A percentile compares a stretch with the other conserved stretches of the same genome.
Conservation (phyloP, 2,888 invertebrate genomes). For the Dolichopus griseipennis region DNA sequence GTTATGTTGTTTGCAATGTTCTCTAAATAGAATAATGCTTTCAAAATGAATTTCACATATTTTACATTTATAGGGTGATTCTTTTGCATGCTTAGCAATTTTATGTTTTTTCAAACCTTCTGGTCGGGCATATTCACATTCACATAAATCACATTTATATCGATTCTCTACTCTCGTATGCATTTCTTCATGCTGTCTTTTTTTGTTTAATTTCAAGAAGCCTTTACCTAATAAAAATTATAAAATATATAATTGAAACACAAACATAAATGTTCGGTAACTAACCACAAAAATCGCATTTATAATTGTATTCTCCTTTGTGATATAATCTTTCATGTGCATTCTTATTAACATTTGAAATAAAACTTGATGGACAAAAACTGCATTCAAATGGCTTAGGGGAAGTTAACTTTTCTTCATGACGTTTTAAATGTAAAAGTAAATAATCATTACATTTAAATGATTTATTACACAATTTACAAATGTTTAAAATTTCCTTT, state of each 20-base stretch:
- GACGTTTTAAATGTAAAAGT: background rate
- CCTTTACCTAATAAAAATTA: background rate
- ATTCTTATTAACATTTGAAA: background rate
- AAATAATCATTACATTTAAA: background rate
- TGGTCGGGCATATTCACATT: background rate
- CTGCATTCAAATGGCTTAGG: constrained; percentile 7
- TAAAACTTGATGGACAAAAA: constrained; percentile 7
- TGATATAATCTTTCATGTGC: constrained; percentile 2
- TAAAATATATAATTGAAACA: background rate
- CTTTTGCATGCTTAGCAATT: background rate
- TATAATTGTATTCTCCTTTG: constrained; percentile 9
- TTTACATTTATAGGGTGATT: background rate
- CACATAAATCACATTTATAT: constrained; percentile 9
- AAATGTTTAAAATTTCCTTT: background rate
- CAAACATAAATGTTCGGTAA: background rate
- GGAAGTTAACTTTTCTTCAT: background rate
- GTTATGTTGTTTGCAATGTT: constrained; percentile 10
- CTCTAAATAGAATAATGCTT: background rate
- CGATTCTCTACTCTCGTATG: constrained; percentile 2
- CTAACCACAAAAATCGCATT: constrained; percentile 11
- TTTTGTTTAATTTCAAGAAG: constrained; percentile 9
- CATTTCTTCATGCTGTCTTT: constrained; percentile 9
- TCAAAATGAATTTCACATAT: background rate
- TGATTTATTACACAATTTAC: background rate
- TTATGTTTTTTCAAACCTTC: constrained; percentile 8